Evolutionary conservation across 2,888 invertebrate genomes (phyloP).

Genomic region (Sericinus montela): DNA sequence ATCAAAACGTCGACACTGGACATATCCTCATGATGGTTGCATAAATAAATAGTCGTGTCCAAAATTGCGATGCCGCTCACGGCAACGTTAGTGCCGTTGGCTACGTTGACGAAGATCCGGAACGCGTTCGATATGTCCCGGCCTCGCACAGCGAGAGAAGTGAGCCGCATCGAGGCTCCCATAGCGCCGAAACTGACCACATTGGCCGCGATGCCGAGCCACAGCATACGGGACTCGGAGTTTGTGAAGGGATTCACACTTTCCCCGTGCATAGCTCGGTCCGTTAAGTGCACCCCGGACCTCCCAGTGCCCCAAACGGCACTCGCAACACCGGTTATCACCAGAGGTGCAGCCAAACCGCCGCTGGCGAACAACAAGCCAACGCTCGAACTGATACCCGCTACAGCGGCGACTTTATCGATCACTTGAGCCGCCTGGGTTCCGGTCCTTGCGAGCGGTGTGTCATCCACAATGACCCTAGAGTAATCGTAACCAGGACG

Average conservation of each 20-base stretch:
- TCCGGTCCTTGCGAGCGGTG: conserved; percentile 21
- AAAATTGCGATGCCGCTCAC: conserved; percentile 27
- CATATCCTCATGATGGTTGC: conserved; percentile 24
- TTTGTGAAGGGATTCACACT: conserved; percentile 27
- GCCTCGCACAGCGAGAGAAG: conserved; percentile 26
- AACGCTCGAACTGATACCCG: conserved; percentile 23
- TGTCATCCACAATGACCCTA: conserved; percentile 16
- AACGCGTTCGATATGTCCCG: conserved; percentile 27
- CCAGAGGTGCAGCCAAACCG: conserved; percentile 26
- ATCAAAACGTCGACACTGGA: conserved; percentile 24
- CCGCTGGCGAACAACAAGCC: conserved; percentile 26
- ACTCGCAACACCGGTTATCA: conserved; percentile 21
- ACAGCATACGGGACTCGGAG: conserved; percentile 28
- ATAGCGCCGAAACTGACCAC: conserved; percentile 30
- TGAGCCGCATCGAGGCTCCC: conserved; percentile 31
- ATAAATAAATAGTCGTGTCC: conserved; percentile 26
- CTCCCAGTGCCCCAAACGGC: conserved; percentile 26
- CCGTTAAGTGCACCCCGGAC: conserved; percentile 25
- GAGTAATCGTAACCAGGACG: conserved; percentile 22
- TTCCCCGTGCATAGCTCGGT: conserved; percentile 28
- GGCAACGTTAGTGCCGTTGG: conserved; percentile 28
- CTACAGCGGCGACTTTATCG: conserved; percentile 24
- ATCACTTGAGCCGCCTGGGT: conserved; percentile 19
- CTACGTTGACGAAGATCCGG: conserved; percentile 25
- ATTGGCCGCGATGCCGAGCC: conserved; percentile 30